Base-by-base conservation (phyloP, 2,113 vertebrate species). In the Trogon melanurus region DNA sequence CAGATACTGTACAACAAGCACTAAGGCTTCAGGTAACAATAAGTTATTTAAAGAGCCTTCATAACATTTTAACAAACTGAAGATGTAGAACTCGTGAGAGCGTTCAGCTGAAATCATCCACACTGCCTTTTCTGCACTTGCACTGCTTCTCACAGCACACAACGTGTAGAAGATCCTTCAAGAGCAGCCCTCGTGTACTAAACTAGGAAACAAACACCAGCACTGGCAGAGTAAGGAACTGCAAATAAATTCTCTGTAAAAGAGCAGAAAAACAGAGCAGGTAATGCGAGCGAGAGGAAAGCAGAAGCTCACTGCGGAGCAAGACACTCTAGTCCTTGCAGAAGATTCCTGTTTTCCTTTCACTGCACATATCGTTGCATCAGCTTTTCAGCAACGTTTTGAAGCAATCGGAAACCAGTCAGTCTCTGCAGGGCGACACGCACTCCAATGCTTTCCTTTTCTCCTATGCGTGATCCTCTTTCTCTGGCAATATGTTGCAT, bases 281-380 rank as follows among this genome's bases (percentile, higher is more conserved):
- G 88, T 91, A 72, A 78, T 4, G 16, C 5, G 54, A 48, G 54
- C 72, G 62, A 88, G 79, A 74, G 60, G 53, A 45, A 85, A 45
- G 75, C 36, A 34, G 7, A 54, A 76, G 67, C 67, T 91, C 88
- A 38, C 1, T 32, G 79, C 57, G 61, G 5, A 67, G 72, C 44
- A 67, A 58, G 45, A 66, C 22, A 4, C n/a, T 47, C 73, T 6
- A 25, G 38, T 22, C 61, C 79, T 65, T 79, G 48, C 85, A 92
- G 92, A 87, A 88, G 79, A 84, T 10, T 57, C 72, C 64, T 54
- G 73, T 65, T 92, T 95, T 81, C 61, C 69, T 96, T 85, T 75
- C 93, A 75, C 47, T 51, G 41, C 70, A 69, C 61, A 84, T 80
- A 78, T 9, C 78, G 72, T 78, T 92, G 36, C 85, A 72, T 72